A percentile compares a stretch with the other conserved stretches of the same genome.
Evolutionary conservation across 2,797 vertebrate species (phyloP).

Genomic region (Malurus leucopterus): DNA sequence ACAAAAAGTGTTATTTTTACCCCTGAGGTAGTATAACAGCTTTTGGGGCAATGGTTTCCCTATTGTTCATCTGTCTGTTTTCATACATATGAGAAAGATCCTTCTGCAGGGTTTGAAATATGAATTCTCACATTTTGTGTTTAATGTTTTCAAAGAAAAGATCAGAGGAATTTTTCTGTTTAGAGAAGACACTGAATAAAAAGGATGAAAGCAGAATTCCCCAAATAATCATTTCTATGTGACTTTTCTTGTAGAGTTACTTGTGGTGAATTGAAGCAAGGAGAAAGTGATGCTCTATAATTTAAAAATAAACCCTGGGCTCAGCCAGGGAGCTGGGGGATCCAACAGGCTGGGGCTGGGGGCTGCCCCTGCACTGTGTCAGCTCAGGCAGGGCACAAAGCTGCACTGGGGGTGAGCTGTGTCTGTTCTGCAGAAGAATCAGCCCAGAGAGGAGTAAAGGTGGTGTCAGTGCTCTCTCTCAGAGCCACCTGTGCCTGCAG

Average conservation of each 20-base stretch:
- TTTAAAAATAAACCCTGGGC: slow-evolving; percentile 44
- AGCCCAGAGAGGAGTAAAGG: not conserved
- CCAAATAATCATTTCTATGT: not conserved
- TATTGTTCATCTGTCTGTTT: not conserved
- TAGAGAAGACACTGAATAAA: not conserved
- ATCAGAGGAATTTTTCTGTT: not conserved
- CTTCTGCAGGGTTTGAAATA: not conserved
- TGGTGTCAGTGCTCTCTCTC: not conserved
- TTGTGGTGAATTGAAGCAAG: not conserved
- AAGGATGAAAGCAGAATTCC: not conserved
- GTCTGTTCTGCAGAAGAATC: not conserved
- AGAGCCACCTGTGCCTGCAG: accelerated
- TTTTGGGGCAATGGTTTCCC: not conserved
- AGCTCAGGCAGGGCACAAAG: not conserved
- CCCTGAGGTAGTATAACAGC: not conserved
- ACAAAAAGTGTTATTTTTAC: not conserved
- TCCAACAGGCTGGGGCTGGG: not conserved
- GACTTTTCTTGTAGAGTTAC: not conserved
- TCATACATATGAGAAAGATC: not conserved
- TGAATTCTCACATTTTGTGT: not conserved
- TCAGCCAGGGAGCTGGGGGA: not conserved
- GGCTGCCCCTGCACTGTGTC: not conserved
- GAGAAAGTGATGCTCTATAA: not conserved
- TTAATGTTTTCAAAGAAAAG: not conserved
- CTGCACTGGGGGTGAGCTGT: not conserved